Percentiles rank a stretch among this genome's conserved stretches.
Evolutionary conservation across 1,140 invertebrate genomes (phyloP).

Genomic region (Contarinia nasturtii): DNA sequence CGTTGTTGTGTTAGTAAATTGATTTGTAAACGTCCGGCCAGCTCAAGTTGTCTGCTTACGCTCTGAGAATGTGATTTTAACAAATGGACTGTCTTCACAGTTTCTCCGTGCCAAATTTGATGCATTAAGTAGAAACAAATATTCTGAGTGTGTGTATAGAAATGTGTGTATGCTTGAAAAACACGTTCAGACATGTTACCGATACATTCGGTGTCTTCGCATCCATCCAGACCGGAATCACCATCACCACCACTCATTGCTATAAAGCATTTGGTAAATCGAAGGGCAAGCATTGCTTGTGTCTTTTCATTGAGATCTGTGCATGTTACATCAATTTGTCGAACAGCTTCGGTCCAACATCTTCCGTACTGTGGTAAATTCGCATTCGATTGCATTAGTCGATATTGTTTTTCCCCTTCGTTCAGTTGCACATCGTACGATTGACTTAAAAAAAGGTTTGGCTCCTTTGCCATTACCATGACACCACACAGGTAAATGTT

Average conservation of each 20-base stretch:
- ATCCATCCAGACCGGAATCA: conserved; percentile 13
- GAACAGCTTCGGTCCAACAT: conserved; percentile 40
- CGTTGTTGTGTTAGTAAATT: conserved; percentile 31
- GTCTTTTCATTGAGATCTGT: conserved; percentile 33
- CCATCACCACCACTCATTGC: conserved; percentile 32
- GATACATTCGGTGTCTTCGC: conserved; percentile 28
- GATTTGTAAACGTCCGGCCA: conserved; percentile 16
- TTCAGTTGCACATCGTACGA: too few relatives aligned
- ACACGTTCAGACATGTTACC: conserved; percentile 33
- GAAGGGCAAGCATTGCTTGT: conserved; percentile 37
- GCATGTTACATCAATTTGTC: conserved; percentile 32
- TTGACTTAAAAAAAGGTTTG: too few relatives aligned
- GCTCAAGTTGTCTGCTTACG: conserved; percentile 13
- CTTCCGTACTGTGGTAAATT: conserved; percentile 31
- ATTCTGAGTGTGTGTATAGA: conserved; percentile 47
- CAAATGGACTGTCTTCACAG: conserved; percentile 31
- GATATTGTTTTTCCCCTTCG: too few relatives aligned
- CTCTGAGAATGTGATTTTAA: conserved; percentile 15
- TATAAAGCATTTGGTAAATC: conserved; percentile 47
- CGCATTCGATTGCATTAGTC: too few relatives aligned
- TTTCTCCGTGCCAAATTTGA: conserved; percentile 43
- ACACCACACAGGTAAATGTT: too few relatives aligned
- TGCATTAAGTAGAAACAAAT: conserved; percentile 46
- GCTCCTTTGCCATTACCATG: too few relatives aligned
- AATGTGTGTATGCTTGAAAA: conserved; percentile 39